A percentile compares a stretch with the other conserved stretches of the same genome.
Conservation (phyloP, 2,888 invertebrate species). For the Sinodicranocentrus sp. region DNA sequence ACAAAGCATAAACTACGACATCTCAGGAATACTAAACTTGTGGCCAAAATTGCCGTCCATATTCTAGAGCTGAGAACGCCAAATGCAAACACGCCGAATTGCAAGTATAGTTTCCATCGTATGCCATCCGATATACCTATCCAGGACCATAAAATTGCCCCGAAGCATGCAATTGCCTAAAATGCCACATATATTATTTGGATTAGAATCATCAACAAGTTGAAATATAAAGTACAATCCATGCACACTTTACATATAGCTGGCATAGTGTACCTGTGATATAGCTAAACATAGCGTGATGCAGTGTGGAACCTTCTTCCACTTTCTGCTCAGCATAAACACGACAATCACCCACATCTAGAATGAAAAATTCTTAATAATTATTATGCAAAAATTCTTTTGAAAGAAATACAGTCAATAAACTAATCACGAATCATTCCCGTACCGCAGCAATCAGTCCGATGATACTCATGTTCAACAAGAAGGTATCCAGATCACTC, state of each 20-base stretch:
- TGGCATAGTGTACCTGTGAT: conserved; percentile 78
- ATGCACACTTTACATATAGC: too few species aligned
- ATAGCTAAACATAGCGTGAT: conserved; percentile 88
- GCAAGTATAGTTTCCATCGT: conserved; percentile 84
- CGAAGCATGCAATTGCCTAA: conserved; percentile 84
- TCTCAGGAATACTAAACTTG: conserved; percentile 89
- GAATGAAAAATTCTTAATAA: conserved; percentile 23
- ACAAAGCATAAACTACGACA: conserved; percentile 91
- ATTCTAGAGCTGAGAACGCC: conserved; percentile 88
- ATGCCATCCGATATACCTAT: conserved; percentile 79
- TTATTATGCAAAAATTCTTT: neutral
- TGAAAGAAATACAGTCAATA: too few species aligned
- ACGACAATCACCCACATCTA: conserved; percentile 86
- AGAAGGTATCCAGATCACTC: conserved; percentile 87
- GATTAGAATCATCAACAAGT: too few species aligned
- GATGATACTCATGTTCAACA: conserved; percentile 90
- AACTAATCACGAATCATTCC: conserved; percentile 69
- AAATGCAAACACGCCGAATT: conserved; percentile 87
- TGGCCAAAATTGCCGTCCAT: conserved; percentile 91
- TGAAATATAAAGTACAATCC: conserved; percentile 53
- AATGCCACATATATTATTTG: too few species aligned
- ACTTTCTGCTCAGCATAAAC: conserved; percentile 86
- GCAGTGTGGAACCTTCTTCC: conserved; percentile 88
- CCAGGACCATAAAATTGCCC: conserved; percentile 87
- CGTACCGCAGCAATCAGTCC: conserved; percentile 87